Evolutionary conservation across 2,113 vertebrate species (phyloP).

Genomic region (Arizona elegans): DNA sequence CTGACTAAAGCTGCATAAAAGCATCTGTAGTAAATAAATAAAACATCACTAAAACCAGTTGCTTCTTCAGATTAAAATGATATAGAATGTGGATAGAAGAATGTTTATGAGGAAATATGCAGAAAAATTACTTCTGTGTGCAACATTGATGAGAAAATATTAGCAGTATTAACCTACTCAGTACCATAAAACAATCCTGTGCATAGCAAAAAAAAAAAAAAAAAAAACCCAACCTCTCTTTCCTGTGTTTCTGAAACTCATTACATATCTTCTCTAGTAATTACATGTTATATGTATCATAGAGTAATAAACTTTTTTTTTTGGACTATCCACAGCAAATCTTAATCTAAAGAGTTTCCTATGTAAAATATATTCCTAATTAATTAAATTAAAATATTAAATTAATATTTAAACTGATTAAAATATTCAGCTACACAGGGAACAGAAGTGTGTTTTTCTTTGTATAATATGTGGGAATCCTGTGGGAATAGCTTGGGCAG

Average conservation of each 20-base stretch:
- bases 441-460: background rate
- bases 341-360: background rate
- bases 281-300: background rate
- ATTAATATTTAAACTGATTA: too few relatives aligned
- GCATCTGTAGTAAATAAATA: background rate
- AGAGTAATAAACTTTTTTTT: background rate
- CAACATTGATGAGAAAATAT: background rate
- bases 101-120: background rate
- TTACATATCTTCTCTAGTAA: background rate
- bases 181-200: background rate
- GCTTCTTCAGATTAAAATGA: background rate
- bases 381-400: too few relatives aligned
- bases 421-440: background rate
- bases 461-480: background rate
- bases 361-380: background rate
- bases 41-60: background rate
- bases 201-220: too few relatives aligned
- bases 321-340: too few relatives aligned
- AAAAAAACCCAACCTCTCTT: background rate
- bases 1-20: too few relatives aligned
- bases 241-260: background rate
- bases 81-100: background rate
- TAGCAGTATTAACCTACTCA: background rate
- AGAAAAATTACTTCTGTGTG: background rate
- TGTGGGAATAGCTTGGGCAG: background rate